phyloP scores from a whole-genome alignment of 1,140 invertebrate genomes.

The Drosophila lowei region DNA sequence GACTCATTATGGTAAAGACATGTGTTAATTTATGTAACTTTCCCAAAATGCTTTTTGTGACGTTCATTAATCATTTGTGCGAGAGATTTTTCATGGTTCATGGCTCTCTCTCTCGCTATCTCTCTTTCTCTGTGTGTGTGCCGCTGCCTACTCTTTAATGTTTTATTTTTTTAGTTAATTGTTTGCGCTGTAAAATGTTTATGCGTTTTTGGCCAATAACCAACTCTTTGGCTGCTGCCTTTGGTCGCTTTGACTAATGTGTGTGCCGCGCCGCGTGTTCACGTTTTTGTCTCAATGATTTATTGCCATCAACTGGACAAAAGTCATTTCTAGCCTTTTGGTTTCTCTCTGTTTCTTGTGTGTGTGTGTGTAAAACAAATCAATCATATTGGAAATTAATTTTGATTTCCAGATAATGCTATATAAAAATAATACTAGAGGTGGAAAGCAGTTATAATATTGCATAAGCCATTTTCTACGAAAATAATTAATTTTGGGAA shows the following conservation, averaged over 20 bases:
- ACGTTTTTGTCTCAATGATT: slow-evolving; percentile 69
- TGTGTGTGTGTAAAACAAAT: slow-evolving; percentile 53
- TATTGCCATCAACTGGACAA: slow-evolving; percentile 52
- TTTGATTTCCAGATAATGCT: slow-evolving; percentile 64
- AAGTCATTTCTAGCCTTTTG: slow-evolving; percentile 45
- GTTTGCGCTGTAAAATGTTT: slow-evolving; percentile 78
- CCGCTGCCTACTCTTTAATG: slow-evolving; percentile 70
- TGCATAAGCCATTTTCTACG: slow-evolving; percentile 15
- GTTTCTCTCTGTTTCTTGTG: slow-evolving; percentile 23
- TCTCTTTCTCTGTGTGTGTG: slow-evolving; percentile 19
- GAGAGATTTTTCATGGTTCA: slow-evolving; percentile 33
- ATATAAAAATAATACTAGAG: slow-evolving; percentile 16
- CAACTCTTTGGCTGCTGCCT: slow-evolving; percentile 42
- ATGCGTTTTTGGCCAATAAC: slow-evolving; percentile 69
- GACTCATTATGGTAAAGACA: slow-evolving; percentile 75
- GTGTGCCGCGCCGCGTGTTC: slow-evolving; percentile 55
- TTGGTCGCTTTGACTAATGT: slow-evolving; percentile 78
- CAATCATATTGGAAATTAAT: slow-evolving; percentile 76
- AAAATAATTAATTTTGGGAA: slow-evolving; percentile 5
- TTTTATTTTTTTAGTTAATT: slow-evolving; percentile 76
- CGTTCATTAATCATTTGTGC: slow-evolving; percentile 76
- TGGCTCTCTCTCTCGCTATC: not conserved
- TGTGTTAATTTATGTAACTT: slow-evolving; percentile 82
- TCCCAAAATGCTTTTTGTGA: slow-evolving; percentile 64
- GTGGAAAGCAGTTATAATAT: slow-evolving; percentile 18